Evolutionary conservation across 2,888 invertebrate species (phyloP), one percentile per base, ranked within the genome.

Genomic region (Apantesis nais): DNA sequence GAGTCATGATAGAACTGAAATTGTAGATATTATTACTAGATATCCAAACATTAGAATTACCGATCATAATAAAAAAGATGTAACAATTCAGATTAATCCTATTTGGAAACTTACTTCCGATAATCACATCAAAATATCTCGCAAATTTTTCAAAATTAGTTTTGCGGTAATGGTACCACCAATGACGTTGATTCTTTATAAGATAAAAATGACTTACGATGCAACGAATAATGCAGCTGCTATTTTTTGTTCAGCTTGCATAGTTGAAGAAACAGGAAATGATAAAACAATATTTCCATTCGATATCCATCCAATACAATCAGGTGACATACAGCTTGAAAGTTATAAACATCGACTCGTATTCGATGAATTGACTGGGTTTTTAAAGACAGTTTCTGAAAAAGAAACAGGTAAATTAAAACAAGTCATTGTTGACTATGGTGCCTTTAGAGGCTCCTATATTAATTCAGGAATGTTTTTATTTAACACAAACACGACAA

Each of bases 391-490:
- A 87, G 97, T 98, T 67, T 96, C 97, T 82, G 96, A 96, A 65
- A 96, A 94, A 83, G 87, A 88, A 74, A 90, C 90, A 55, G 89
- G 89, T 73, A 84, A 73, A 16, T 88, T 89, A 78, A 92, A 90
- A 78, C 74, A 75, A 25, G 77, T 94, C 31, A 68, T 85, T 5
- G 78, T 98, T 37, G 97, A 97, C 80, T 98, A 98, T 86, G 97
- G 97, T 0, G 98, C 98, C 0, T 99, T 99, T 88, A 96, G 96
- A 68, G 98, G 98, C 72, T 97, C 98, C 0, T 97, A 97, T 88
- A 97, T 97, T 84, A 97, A 98, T 89, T 98, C 99, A 22, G 99
- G 99, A 0, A 99, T 99, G 22, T 99, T 99, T 90, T 96, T 99
- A 29, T 99, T 99, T 87, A 98, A 99, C 92, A 98, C 98, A 0